These are phyloP conservation scores for Penaeus vannamei DNA, from an alignment of 1,140 invertebrate species.

Conservation along the genomic window DNA sequence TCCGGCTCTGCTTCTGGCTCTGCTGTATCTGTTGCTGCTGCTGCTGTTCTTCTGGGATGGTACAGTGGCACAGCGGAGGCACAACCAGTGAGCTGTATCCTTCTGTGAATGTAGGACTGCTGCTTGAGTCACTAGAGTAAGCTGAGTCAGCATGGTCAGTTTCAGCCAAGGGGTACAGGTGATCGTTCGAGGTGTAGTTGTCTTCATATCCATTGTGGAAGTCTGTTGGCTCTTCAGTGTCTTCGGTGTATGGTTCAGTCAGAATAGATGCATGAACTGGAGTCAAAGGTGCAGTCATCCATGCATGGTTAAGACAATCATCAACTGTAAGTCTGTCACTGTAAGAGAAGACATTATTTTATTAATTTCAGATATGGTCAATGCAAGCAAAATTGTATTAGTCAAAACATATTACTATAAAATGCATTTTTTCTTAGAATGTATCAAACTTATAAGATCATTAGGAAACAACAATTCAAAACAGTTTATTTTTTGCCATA, in stretches of 20 bases:
- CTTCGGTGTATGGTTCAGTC: conserved; percentile 37
- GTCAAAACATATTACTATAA: neutral
- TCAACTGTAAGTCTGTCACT: conserved; percentile 78
- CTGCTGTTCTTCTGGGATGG: conserved; percentile 64
- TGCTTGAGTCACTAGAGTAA: conserved; percentile 64
- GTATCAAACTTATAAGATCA: too few relatives aligned
- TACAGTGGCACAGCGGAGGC: conserved; percentile 62
- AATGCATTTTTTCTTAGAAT: too few relatives aligned
- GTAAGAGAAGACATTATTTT: conserved; percentile 70
- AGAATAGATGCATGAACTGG: conserved; percentile 34
- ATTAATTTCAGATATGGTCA: neutral
- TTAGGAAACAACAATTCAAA: too few relatives aligned
- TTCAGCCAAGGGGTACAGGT: conserved; percentile 54
- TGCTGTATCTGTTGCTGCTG: conserved; percentile 55
- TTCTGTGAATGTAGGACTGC: conserved; percentile 64
- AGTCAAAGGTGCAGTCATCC: conserved; percentile 72
- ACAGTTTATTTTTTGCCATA: too few relatives aligned
- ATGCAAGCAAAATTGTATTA: neutral
- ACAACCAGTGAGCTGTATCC: conserved; percentile 55
- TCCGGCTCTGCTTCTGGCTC: conserved; percentile 41
- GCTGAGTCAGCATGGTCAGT: conserved; percentile 63
- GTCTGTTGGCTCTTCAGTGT: conserved; percentile 40
- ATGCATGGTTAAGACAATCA: conserved; percentile 78
- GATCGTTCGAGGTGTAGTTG: conserved; percentile 39
- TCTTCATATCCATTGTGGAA: conserved; percentile 32